Conservation (phyloP, 35 echinoderm and acorn worm genomes). For the Holothuria glaberrima region DNA sequence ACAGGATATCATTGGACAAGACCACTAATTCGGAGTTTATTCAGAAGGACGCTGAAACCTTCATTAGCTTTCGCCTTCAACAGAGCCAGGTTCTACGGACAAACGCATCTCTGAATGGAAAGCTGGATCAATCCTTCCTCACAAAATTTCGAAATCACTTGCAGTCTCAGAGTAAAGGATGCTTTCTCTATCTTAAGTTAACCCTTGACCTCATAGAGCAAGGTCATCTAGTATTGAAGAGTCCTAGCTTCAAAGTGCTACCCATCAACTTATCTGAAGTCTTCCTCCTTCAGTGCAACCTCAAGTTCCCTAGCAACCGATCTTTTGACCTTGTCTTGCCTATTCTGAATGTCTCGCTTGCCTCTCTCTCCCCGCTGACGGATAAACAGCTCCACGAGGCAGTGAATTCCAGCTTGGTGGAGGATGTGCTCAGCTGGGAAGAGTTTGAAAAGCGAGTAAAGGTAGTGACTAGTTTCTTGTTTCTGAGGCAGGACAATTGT, state of each 20-base stretch:
- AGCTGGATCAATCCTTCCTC: slow-evolving; percentile 81
- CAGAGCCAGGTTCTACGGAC: slow-evolving; percentile 73
- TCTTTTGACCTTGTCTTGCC: slow-evolving; percentile 92
- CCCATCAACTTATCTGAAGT: slow-evolving; percentile 99
- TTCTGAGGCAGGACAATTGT: slow-evolving; percentile 74
- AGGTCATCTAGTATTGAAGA: slow-evolving; percentile 87
- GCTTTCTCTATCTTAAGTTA: slow-evolving; percentile 94
- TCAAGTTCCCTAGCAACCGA: slow-evolving; percentile 83
- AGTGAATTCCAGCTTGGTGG: slow-evolving; percentile 83
- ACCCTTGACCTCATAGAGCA: slow-evolving; percentile 97
- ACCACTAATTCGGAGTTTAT: slow-evolving; percentile 75
- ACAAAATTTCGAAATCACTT: slow-evolving; percentile 81
- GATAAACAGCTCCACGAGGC: slow-evolving; percentile 79
- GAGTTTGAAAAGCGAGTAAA: slow-evolving; percentile 82
- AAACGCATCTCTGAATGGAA: slow-evolving; percentile 88
- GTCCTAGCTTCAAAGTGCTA: slow-evolving; percentile 87
- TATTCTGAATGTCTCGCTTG: slow-evolving; percentile 83
- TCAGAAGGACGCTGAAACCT: slow-evolving; percentile 89
- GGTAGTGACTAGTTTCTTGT: slow-evolving; percentile 75
- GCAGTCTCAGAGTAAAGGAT: slow-evolving; percentile 79
- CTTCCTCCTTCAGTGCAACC: slow-evolving; percentile 95
- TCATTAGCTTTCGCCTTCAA: slow-evolving; percentile 81
- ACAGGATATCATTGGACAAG: slow-evolving; percentile 87
- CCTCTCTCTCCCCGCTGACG: slow-evolving; percentile 81
- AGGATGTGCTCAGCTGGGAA: slow-evolving; percentile 66